Evolutionary conservation across 2,888 invertebrate species (phyloP).

Genomic region (Zaprionus obscuricornis): DNA sequence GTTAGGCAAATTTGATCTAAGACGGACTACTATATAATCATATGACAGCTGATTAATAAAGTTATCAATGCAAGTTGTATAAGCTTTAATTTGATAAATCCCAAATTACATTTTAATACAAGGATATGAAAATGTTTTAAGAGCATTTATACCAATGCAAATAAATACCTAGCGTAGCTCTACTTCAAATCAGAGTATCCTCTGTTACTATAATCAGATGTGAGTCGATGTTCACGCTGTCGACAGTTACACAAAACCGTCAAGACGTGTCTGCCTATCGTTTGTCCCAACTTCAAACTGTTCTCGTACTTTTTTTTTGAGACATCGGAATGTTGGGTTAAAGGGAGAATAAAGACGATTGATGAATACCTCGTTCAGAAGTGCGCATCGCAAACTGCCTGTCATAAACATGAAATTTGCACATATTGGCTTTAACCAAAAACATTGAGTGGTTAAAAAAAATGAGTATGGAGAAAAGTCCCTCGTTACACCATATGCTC

Average conservation of each 20-base stretch:
- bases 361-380: constrained; percentile 22
- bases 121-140: too few relatives aligned
- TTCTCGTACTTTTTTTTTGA: not conserved
- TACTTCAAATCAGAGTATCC: constrained; percentile 5
- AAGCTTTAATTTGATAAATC: too few relatives aligned
- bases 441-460: constrained; percentile 49
- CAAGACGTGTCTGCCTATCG: constrained; percentile 22
- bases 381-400: constrained; percentile 62
- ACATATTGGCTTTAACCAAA: constrained; percentile 71
- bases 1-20: too few relatives aligned
- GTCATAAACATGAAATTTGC: constrained; percentile 79
- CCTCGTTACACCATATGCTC: not conserved
- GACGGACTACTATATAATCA: too few relatives aligned
- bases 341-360: not conserved
- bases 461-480: constrained; percentile 16
- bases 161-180: too few relatives aligned
- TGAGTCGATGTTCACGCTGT: constrained; percentile 55
- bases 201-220: constrained; percentile 17
- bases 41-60: too few relatives aligned
- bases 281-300: not conserved
- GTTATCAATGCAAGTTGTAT: too few relatives aligned
- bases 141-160: too few relatives aligned
- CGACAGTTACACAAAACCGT: constrained; percentile 36
- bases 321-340: too few relatives aligned
- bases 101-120: too few relatives aligned